These are phyloP conservation scores for Probosciger aterrimus DNA, from an alignment of 2,113 vertebrate genomes.

Conservation along the genomic window DNA sequence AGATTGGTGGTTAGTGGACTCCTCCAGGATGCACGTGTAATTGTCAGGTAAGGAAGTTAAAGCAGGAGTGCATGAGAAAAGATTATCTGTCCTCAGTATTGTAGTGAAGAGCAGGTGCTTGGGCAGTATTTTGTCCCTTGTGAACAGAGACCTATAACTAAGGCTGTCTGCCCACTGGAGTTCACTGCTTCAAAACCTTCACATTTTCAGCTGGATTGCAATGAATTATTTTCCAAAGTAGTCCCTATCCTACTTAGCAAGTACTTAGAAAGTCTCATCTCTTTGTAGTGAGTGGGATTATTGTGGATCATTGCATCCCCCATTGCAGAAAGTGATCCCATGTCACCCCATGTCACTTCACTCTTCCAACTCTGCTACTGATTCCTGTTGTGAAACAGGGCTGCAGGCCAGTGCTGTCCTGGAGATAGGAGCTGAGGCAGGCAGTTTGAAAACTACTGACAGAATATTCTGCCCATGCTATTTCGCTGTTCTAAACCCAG, in stretches of 20 bases:
- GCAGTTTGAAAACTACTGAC: not conserved
- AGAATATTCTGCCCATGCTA: not conserved
- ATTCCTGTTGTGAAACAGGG: not conserved
- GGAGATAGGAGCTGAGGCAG: not conserved
- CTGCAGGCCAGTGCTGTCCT: not conserved
- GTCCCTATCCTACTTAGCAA: not conserved
- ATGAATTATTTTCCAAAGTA: not conserved
- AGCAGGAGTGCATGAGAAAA: not conserved
- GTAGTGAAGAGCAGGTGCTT: not conserved
- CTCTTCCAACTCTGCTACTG: not conserved
- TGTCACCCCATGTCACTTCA: not conserved
- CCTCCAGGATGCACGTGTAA: rapidly evolving
- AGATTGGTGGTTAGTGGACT: not conserved
- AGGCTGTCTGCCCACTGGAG: not conserved
- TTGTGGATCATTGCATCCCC: not conserved
- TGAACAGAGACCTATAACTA: not conserved
- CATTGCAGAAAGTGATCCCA: not conserved
- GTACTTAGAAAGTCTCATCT: not conserved
- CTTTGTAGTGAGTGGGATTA: not conserved
- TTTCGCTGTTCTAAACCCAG: not conserved
- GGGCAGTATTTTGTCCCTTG: not conserved
- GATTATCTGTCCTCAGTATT: not conserved
- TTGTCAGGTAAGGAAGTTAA: not conserved
- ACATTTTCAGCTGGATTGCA: not conserved
- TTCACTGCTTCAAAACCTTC: not conserved